Percentiles rank a stretch among this genome's conserved stretches.
phyloP scores from a whole-genome alignment of 1,140 invertebrate species.

The Pseudomyrmex pallidus region DNA sequence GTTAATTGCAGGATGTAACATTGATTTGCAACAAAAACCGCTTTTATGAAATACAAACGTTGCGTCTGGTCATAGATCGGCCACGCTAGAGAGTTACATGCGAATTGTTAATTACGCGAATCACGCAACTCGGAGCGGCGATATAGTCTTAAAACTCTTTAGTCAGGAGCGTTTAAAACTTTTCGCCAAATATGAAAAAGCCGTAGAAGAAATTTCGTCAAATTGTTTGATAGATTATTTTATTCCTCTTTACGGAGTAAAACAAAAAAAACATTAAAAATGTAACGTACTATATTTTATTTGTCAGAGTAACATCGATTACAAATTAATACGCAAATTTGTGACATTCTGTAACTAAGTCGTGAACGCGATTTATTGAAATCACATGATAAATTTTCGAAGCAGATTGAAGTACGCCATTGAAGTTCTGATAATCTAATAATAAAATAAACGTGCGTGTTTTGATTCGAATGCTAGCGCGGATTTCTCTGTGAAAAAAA shows the following conservation, averaged over 20 bases:
- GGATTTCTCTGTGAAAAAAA: no score
- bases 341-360: background rate
- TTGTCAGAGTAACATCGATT: background rate
- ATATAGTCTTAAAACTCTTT: no score
- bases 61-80: background rate
- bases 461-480: no score
- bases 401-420: slow-evolving; percentile 68
- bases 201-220: no score
- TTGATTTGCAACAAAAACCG: slow-evolving; percentile 1
- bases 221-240: no score
- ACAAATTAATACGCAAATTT: background rate
- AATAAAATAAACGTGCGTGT: background rate
- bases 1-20: slow-evolving; percentile 13
- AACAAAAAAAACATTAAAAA: no score
- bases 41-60: background rate
- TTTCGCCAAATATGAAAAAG: no score
- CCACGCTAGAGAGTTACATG: background rate
- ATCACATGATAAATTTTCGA: slow-evolving; percentile 17
- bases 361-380: background rate
- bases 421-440: slow-evolving; percentile 59
- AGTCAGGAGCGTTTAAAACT: no score
- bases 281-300: background rate
- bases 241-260: no score
- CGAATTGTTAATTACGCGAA: background rate
- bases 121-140: background rate